Evolutionary conservation across 2,888 invertebrate species (phyloP).

Genomic region (Neuroscelio doddi): DNA sequence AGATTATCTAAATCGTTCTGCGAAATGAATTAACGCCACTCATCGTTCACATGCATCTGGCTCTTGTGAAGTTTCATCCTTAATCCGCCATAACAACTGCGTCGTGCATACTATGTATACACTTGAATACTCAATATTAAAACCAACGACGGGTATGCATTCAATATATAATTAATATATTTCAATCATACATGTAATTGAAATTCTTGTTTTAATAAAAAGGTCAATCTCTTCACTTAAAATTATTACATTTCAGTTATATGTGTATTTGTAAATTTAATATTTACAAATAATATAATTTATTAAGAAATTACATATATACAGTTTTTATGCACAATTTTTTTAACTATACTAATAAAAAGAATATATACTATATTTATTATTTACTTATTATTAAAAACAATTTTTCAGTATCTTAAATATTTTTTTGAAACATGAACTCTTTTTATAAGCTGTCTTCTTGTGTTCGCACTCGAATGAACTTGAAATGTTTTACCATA

Average conservation of each 20-base stretch:
- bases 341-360: too few species aligned
- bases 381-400: too few species aligned
- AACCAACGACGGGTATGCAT: conserved; percentile 23
- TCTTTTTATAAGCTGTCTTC: too few species aligned
- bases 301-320: background rate
- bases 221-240: background rate
- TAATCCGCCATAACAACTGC: conserved; percentile 28
- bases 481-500: too few species aligned
- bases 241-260: too few species aligned
- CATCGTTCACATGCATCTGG: conserved; percentile 52
- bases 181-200: conserved; percentile 18
- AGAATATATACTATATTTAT: too few species aligned
- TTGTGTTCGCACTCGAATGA: too few species aligned
- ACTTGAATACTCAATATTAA: conserved; percentile 18
- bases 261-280: background rate
- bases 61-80: conserved; percentile 19
- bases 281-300: background rate
- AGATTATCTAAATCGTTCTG: conserved; percentile 69
- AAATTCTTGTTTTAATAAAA: background rate
- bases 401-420: background rate
- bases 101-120: conserved; percentile 12
- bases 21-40: conserved; percentile 68
- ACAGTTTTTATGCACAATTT: background rate
- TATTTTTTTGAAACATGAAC: too few species aligned
- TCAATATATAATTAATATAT: too few species aligned